Evolutionary conservation across 1,140 invertebrate species (phyloP).

Genomic region (Musca vetustissima): DNA sequence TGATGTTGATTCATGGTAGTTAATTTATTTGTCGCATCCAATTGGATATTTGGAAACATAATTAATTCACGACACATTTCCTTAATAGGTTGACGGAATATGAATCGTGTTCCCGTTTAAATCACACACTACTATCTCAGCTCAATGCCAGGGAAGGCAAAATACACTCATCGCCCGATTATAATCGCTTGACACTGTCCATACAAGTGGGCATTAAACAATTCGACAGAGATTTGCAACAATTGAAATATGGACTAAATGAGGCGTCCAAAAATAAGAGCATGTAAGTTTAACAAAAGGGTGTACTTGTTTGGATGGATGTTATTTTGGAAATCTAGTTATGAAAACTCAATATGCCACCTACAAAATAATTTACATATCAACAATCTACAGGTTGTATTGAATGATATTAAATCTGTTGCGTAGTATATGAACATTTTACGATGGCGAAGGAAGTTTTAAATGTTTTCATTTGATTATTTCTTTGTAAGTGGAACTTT

Average conservation of each 20-base stretch:
- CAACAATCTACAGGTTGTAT: no score
- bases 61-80: neutral
- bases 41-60: neutral
- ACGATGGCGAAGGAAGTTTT: no score
- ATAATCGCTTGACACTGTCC: conserved; percentile 61
- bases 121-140: conserved; percentile 65
- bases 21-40: neutral
- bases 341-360: no score
- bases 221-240: conserved; percentile 62
- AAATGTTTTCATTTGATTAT: no score
- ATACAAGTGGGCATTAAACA: conserved; percentile 67
- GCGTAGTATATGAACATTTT: no score
- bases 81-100: conserved; percentile 63
- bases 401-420: no score
- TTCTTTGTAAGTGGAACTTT: no score
- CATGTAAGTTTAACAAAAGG: conserved; percentile 25
- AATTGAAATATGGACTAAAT: conserved; percentile 63
- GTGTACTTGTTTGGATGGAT: neutral
- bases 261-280: conserved; percentile 52
- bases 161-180: conserved; percentile 58
- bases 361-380: no score
- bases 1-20: conserved; percentile 52
- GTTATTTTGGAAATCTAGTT: neutral
- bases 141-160: conserved; percentile 61
- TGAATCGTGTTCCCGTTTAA: conserved; percentile 67